Evolutionary conservation across 2,888 invertebrate genomes (phyloP), one percentile per base, ranked within the genome.

Genomic region (Heliconius erato): DNA sequence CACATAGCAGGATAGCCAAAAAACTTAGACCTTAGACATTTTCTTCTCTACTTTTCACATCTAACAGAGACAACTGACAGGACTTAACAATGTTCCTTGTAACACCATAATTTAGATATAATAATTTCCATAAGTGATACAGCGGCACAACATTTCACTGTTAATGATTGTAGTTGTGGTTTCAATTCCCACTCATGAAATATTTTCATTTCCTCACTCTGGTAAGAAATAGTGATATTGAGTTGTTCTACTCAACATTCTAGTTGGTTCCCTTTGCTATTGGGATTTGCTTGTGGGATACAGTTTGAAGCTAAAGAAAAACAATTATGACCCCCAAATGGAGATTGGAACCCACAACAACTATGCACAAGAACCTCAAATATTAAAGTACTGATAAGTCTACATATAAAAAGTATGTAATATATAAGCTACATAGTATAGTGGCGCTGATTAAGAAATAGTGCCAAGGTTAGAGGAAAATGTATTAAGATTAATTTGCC

Each of bases 381-480:
- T 59, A 59, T 59, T 59, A 0, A 23, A 23, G 7, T 59, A 59
- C 7, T 59, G 11, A 9, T n/a, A 59, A 9, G 11, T n/a, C 19
- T n/a, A 9, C 23, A 59, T 23, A 16, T 26, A 14, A 14, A 28
- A 28, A 2, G 49, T 14, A 32, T 32, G 19, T 68, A 68, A 7
- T n/a, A 68, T 68, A 67, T 26, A 67, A 67, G 28, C 0, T 68
- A 40, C 19, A 69, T 11, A 69, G 32, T 69, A 68, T 16, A 72
- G 26, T 16, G 7, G 26, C 44, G 26, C 7, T 26, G 44, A 72
- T 72, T 72, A 72, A 44, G 44, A 72, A 72, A 44, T 26, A 14
- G 71, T 72, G 71, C 44, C 71, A 72, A 72, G 71, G 71, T 72
- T 44, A 26, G 26, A 12, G 71, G 44, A 44, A 40, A 32, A 32